Evolutionary conservation across 2,888 invertebrate species (phyloP).

Genomic region (Acleris holmiana): DNA sequence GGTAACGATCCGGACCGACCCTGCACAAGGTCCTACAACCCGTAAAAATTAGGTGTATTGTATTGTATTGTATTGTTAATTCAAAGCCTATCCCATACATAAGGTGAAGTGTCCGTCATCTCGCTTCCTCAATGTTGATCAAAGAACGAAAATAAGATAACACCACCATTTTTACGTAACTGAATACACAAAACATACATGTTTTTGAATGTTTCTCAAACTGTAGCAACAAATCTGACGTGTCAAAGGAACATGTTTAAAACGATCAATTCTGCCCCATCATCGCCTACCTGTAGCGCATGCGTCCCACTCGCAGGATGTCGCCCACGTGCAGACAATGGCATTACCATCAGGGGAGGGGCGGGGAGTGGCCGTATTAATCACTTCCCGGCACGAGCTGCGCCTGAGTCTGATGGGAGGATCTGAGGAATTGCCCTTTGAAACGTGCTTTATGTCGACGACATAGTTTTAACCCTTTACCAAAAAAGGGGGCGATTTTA

Average conservation of each 20-base stretch:
- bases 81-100: no score
- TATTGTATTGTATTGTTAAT: no score
- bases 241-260: not conserved
- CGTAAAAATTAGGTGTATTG: no score
- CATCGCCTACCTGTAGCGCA: slow-evolving; percentile 23
- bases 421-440: slow-evolving; percentile 13
- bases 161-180: no score
- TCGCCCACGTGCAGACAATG: slow-evolving; percentile 21
- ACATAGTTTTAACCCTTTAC: not conserved
- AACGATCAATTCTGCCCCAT: slow-evolving; percentile 12
- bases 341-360: slow-evolving; percentile 12
- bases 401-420: slow-evolving; percentile 8
- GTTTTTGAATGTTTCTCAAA: not conserved
- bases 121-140: no score
- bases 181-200: no score
- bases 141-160: no score
- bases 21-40: no score
- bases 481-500: no score
- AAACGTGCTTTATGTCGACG: not conserved
- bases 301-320: slow-evolving; percentile 20
- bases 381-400: slow-evolving; percentile 27
- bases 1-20: no score
- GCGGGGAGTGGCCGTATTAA: slow-evolving; percentile 21
- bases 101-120: no score
- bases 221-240: not conserved